phyloP scores from a whole-genome alignment of 2,113 vertebrate genomes.

The Crocuta crocuta region DNA sequence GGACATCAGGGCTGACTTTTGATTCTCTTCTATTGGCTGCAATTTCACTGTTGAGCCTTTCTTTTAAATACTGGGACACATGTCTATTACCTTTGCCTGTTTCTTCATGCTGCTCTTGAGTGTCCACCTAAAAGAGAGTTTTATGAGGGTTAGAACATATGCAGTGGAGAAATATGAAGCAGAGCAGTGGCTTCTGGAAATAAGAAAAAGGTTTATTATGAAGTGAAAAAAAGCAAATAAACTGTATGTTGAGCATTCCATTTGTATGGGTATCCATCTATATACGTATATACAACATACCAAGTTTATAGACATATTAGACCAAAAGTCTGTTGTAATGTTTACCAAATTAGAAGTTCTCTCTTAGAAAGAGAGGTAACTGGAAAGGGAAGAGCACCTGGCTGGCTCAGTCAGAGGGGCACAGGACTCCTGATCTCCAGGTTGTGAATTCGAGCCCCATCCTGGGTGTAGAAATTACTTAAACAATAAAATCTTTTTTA shows the following conservation, averaged over 20 bases:
- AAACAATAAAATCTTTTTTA: background rate
- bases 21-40: background rate
- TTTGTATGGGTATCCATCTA: background rate
- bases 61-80: constrained; percentile 79
- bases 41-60: constrained; percentile 72
- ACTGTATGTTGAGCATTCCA: background rate
- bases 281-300: background rate
- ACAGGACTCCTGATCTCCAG: background rate
- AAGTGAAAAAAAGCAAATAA: background rate
- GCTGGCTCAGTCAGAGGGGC: background rate
- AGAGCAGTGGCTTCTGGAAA: background rate
- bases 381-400: background rate
- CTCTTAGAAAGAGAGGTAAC: background rate
- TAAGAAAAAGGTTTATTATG: background rate
- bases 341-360: background rate
- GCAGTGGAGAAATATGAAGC: background rate
- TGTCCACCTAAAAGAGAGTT: constrained; percentile 80
- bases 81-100: constrained; percentile 68
- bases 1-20: background rate
- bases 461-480: background rate
- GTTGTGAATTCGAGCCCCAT: background rate
- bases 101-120: constrained; percentile 63
- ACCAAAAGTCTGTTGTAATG: background rate
- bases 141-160: constrained; percentile 25
- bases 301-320: background rate